Conservation (phyloP, 2,888 invertebrate genomes). For the Drosophila nr. medialis region DNA sequence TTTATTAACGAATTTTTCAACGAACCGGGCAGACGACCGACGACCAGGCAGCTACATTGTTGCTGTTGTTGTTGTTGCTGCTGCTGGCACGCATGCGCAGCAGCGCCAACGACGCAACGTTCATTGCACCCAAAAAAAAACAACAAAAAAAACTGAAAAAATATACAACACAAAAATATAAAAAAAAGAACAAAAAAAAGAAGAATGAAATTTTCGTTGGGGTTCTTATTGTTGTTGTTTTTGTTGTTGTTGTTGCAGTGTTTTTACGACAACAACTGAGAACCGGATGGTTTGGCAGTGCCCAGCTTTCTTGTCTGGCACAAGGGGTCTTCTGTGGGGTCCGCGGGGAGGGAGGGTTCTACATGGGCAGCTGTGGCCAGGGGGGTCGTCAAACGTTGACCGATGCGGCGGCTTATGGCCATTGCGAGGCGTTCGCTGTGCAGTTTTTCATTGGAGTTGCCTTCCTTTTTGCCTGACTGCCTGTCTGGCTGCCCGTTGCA, state of each 20-base stretch:
- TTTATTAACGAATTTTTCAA: slow-evolving; percentile 73
- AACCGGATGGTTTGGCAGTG: slow-evolving; percentile 71
- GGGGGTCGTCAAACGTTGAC: slow-evolving; percentile 65
- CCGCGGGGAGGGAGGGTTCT: neutral
- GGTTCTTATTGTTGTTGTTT: slow-evolving; percentile 41
- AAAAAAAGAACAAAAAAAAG: slow-evolving; percentile 54
- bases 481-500: slow-evolving; percentile 31
- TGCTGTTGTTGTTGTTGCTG: slow-evolving; percentile 32
- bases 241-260: slow-evolving; percentile 31
- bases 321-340: neutral
- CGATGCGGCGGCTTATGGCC: slow-evolving; percentile 64
- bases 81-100: slow-evolving; percentile 77
- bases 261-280: slow-evolving; percentile 59
- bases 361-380: slow-evolving; percentile 27
- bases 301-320: slow-evolving; percentile 20
- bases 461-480: slow-evolving; percentile 30
- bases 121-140: slow-evolving; percentile 75
- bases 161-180: slow-evolving; percentile 30
- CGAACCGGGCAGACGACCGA: slow-evolving; percentile 47
- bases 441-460: slow-evolving; percentile 35
- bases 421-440: slow-evolving; percentile 64
- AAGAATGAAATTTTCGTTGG: slow-evolving; percentile 77
- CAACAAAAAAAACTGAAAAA: slow-evolving; percentile 17
- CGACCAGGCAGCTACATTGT: slow-evolving; percentile 41
- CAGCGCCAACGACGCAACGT: slow-evolving; percentile 65